Base-by-base conservation (phyloP, 1,140 invertebrate species). In the Cotesia vestalis region DNA sequence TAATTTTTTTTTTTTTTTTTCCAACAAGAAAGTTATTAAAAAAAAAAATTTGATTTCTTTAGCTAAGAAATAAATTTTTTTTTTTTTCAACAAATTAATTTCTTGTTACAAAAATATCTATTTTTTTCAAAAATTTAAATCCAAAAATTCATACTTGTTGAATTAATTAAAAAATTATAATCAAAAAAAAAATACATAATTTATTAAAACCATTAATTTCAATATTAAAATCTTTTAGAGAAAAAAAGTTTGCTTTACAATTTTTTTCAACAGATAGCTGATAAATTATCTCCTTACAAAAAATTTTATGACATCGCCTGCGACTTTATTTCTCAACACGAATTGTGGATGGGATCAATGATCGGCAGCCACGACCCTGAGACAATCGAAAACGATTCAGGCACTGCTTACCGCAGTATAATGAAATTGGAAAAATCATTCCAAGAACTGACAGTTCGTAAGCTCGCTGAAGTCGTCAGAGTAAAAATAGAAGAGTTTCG, bases 391-490 rank as follows among this genome's bases (percentile, higher is more conserved):
- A 84, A 88, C 11, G 95, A 97, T 73, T 93, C 96, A 0, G 90
- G 90, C 40, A 92, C 91, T 73, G 92, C 92, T 75, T 96, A 93
- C 85, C 90, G 95, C 73, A 91, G 91, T 53, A 89, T 98, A 40
- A 94, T 93, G 74, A 98, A 96, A 83, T 86, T 98, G 73, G 96
- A 98, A 80, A 97, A 96, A 83, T 88, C 88, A 27, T 97, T 99
- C 86, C 87, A 93, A 76, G 83, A 88, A 71, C 94, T 94, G 0
- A 87, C 87, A 0, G 89, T 92, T 1, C 88, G 86, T 75, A 89
- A 89, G 66, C 85, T 95, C 2, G 91, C 92, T 5, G 85, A 88
- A 71, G 90, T 89, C 73, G 90, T 93, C 17, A 79, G 92, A 80
- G 86, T 84, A 71, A 91, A 91, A 84, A 95, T 98, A 72, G 96